Base-by-base conservation (phyloP, 2,113 vertebrate genomes). In the Dipodomys stephensi region DNA sequence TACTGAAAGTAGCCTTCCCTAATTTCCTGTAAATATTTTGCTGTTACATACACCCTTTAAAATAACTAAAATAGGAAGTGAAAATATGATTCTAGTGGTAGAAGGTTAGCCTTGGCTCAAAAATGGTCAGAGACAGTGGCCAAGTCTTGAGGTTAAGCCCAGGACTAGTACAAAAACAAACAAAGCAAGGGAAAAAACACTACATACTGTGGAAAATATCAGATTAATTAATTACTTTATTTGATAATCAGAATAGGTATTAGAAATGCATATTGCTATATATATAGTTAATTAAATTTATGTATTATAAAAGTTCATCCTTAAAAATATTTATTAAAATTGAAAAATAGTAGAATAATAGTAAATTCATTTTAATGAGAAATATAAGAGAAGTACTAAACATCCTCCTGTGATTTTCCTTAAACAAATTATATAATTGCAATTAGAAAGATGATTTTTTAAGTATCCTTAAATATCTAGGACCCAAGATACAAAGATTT, bases 201-300 rank as follows among this genome's bases (percentile, higher is more conserved):
- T 25, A 77, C 35, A 71, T 25, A 10, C 78, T 73, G 35, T 22
- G 68, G 62, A 92, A 86, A 81, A 49, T 49, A 81, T 22, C 4
- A 68, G 78, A 68, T 64, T 87, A 64, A 44, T 74, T 76, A 85
- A 85, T 81, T 46, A 30, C 1, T 69, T 76, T 7, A 16, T 3
- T 81, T 81, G 80, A 81, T 44, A 27, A 88, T 83, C 27, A 83
- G 88, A 68, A 95, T 83, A 20, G 1, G 44, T 65, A 2, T 74
- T 69, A 71, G 32, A 85, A 12, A 13, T 20, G 49, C 12, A 87
- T 0, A 73, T 15, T 79, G 13, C 11, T 88, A 49, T 68, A 84
- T 68, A 76, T 69, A 23, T 23, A 16, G 1, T 30, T 72, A 44
- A 32, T 73, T 53, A 12, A 81, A 53, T 78, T 62, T 57, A 68